Evolutionary conservation across 1,140 invertebrate species (phyloP), one percentile per base, ranked within the genome.

Genomic region (Pararge aegeria): DNA sequence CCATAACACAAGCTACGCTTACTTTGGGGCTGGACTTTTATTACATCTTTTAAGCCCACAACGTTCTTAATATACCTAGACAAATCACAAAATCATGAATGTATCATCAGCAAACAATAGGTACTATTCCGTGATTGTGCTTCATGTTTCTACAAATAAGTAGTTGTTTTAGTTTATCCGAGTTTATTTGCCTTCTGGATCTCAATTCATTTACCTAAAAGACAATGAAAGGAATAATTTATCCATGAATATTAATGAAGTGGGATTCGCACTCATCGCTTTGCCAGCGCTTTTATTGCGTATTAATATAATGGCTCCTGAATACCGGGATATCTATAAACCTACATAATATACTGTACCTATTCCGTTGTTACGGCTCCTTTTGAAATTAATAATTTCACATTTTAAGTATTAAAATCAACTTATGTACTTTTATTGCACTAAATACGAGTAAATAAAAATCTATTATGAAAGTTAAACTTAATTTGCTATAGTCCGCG

Each of bases 171-270:
- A 57, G 34, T 57, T 66, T 58, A 66, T 70, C 66, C 55, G 64
- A 68, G 68, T 78, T 80, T 81, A 78, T 77, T 78, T 75, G 71
- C 68, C 70, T 70, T 74, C 66, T 73, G 58, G 70, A 67, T 81
- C 67, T 70, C 64, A 73, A 78, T 82, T 82, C 73, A 76, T 81
- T 81, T 73, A 61, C 64, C 76, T 75, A 63, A 77, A 80, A 80
- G 75, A 85, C 78, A 79, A 81, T 80, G 77, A 76, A 78, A 77
- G 70, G 81, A 80, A 84, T 84, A 83, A 87, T 84, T 83, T 80
- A 72, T 70, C 72, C 72, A 87, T 87, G 80, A 87, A 87, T 87
- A 83, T 87, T 87, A 87, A 87, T 84, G 78, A 80, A 76, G 66
- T 62, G 70, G 73, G 74, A 81, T 80, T 83, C 77, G 67, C 77